phyloP scores from a whole-genome alignment of 2,888 invertebrate species.

The Bugulina stolonifera region DNA sequence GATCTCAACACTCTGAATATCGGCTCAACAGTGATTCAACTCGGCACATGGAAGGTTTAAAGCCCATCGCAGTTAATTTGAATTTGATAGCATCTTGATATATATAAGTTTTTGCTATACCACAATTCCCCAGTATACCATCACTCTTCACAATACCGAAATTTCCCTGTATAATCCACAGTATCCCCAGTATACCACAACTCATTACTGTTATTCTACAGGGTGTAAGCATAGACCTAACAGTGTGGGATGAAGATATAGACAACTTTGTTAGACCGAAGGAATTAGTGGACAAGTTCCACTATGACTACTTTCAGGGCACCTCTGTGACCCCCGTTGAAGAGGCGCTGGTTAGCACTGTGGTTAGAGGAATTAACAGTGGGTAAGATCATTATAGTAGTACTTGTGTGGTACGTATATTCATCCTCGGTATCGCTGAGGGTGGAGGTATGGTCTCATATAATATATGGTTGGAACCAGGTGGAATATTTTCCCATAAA shows the following conservation, averaged over 20 bases:
- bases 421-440: too few relatives aligned
- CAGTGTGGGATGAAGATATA: constrained; percentile 15
- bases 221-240: constrained; percentile 21
- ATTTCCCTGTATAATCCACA: not conserved
- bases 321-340: not conserved
- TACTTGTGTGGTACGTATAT: too few relatives aligned
- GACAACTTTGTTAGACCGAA: not conserved
- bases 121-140: too few relatives aligned
- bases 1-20: not conserved
- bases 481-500: too few relatives aligned
- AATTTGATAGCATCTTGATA: too few relatives aligned
- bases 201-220: not conserved
- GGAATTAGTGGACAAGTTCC: not conserved
- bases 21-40: not conserved
- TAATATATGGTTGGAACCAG: too few relatives aligned
- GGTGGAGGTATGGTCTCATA: too few relatives aligned
- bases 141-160: too few relatives aligned
- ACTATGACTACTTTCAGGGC: not conserved
- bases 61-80: too few relatives aligned
- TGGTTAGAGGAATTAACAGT: not conserved
- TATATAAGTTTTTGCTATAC: too few relatives aligned
- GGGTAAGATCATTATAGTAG: too few relatives aligned
- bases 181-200: not conserved
- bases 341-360: not conserved
- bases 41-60: constrained; percentile 19